Evolutionary conservation across 53 echinoderm and acorn worm genomes (phyloP), one percentile per base, ranked within the genome.

Genomic region (Paracentrotus lividus): DNA sequence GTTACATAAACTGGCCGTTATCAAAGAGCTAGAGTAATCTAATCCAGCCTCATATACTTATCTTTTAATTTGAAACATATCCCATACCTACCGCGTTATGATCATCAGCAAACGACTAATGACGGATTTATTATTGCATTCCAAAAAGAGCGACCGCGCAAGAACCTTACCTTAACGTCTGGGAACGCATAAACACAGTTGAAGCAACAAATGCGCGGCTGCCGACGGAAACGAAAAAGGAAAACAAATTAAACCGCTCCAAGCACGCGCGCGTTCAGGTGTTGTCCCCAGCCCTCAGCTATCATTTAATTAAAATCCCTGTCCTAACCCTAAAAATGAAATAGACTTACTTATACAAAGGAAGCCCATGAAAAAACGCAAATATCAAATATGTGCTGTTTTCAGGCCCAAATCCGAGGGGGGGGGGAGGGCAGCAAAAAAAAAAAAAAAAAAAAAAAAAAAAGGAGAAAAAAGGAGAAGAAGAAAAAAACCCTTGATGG

Each of bases 111-210:
- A 81, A 81, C 24, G 47, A 47, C 26, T n/a, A 81, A 24, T 26
- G 81, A 47, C 18, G 81, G 81, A 81, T 81, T 81, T 27, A 81
- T 81, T 47, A 81, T 81, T 81, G 47, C 47, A 47, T 81, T 81
- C 81, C 47, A 81, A 81, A 81, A 81, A 44, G 78, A 26, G 43
- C 33, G 56, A 36, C 54, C 20, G 86, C 54, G 55, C 57, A 55
- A 53, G 34, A 26, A 8, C 54, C 54, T 58, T 56, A n/a, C n/a
- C 56, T 56, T 57, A 38, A 57, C 47, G 87, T 56, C 87, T 58
- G 87, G 33, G 40, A 56, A 58, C 27, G 87, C 87, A 58, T 58
- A 87, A 87, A 87, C 87, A 87, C 87, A 87, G 87, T 87, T 87
- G 87, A 87, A 87, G 87, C 53, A 87, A 87, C 87, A 87, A 54